A percentile compares a stretch with the other conserved stretches of the same genome.
These are phyloP conservation scores for Melospiza melodia DNA, from an alignment of 2,113 vertebrate species.

Conservation along the genomic window DNA sequence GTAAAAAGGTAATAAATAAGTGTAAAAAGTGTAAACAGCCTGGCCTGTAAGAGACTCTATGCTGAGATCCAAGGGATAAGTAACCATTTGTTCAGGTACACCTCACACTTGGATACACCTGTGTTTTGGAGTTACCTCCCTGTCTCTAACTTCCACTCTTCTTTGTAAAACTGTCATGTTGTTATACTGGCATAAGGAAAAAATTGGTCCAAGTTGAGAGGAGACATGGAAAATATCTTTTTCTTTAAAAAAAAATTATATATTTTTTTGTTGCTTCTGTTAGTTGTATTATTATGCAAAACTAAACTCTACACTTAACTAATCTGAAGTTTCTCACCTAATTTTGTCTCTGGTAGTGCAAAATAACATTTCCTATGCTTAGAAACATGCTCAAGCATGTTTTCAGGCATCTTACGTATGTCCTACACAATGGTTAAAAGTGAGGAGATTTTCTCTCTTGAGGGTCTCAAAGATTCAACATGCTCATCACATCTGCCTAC, in stretches of 20 bases:
- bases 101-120: neutral
- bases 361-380: neutral
- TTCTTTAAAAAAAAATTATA: neutral
- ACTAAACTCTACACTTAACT: neutral
- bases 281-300: neutral
- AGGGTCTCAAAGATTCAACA: neutral
- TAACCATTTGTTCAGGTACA: neutral
- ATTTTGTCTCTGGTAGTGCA: neutral
- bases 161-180: neutral
- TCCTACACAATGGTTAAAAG: neutral
- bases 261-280: neutral
- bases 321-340: neutral
- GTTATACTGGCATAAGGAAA: neutral
- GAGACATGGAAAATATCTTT: neutral
- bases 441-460: neutral
- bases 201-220: neutral
- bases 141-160: neutral
- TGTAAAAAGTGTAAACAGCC: neutral
- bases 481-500: neutral
- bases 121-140: neutral
- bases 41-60: neutral
- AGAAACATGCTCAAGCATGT: neutral
- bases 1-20: neutral
- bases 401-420: neutral
- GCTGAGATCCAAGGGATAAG: neutral